phyloP scores from a whole-genome alignment of 2,888 invertebrate species.

The Zonitis immaculata region DNA sequence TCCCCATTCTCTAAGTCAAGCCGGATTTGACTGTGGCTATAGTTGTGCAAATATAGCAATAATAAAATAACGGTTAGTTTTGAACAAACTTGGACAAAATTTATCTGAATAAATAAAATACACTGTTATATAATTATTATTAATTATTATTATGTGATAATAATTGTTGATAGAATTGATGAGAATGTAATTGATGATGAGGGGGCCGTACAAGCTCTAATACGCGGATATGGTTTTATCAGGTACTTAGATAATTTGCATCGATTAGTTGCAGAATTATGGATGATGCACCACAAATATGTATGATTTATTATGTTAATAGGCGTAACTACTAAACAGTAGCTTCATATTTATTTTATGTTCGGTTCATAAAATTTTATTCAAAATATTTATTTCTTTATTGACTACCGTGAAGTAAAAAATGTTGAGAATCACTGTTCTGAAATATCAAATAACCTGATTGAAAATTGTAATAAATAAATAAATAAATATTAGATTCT shows the following conservation, averaged over 20 bases:
- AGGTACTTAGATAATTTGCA: constrained; percentile 8
- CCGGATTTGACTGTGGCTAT: background rate
- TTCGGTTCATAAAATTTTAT: too few relatives aligned
- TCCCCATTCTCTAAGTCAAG: background rate
- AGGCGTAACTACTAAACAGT: constrained; percentile 7
- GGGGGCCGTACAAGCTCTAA: background rate
- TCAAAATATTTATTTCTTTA: too few relatives aligned
- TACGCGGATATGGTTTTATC: constrained; percentile 4
- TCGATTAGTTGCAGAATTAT: constrained; percentile 9
- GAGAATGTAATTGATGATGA: constrained; percentile 4
- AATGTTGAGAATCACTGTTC: too few relatives aligned
- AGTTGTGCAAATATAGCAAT: background rate
- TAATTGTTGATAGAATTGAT: constrained; percentile 5
- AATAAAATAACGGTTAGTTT: background rate
- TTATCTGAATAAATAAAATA: too few relatives aligned
- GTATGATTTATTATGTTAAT: constrained; percentile 4
- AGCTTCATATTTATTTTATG: too few relatives aligned
- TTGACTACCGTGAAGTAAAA: too few relatives aligned
- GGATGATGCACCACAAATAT: background rate
- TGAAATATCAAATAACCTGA: too few relatives aligned
- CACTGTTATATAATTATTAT: too few relatives aligned
- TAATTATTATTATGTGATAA: too few relatives aligned
- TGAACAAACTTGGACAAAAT: too few relatives aligned
- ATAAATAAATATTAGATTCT: too few relatives aligned
- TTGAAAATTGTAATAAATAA: too few relatives aligned